These are phyloP conservation scores for Chironomus riparius DNA, from an alignment of 2,888 invertebrate genomes.

Conservation along the genomic window DNA sequence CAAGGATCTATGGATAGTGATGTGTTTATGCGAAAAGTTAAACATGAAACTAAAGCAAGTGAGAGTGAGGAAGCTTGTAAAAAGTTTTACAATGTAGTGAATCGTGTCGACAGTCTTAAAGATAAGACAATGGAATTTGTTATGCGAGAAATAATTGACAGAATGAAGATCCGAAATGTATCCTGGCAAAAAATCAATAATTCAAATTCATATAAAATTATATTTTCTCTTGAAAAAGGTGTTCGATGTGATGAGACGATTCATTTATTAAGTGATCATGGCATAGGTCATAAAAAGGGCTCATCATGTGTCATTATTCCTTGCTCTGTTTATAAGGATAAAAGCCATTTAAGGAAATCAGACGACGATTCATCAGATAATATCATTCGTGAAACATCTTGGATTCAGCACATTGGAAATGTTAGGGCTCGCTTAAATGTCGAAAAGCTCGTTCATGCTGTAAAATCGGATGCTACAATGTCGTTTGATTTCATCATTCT, in stretches of 20 bases:
- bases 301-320: constrained; percentile 55
- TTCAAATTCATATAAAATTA: constrained; percentile 46
- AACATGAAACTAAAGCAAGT: constrained; percentile 27
- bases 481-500: constrained; percentile 70
- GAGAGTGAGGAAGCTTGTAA: constrained; percentile 23
- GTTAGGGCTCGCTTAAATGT: constrained; percentile 59
- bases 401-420: constrained; percentile 56
- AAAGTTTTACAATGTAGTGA: constrained; percentile 19
- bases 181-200: constrained; percentile 48
- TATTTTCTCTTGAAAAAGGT: constrained; percentile 51
- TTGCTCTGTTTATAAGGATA: constrained; percentile 50
- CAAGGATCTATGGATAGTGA: neutral
- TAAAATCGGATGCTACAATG: constrained; percentile 56
- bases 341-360: constrained; percentile 32
- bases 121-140: constrained; percentile 40
- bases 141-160: constrained; percentile 46
- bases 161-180: constrained; percentile 48
- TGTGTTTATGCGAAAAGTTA: neutral
- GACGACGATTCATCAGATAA: constrained; percentile 25
- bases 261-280: constrained; percentile 49
- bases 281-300: constrained; percentile 51
- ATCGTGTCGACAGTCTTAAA: constrained; percentile 31
- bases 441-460: constrained; percentile 60
- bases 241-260: constrained; percentile 51
- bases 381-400: constrained; percentile 37